Evolutionary conservation across 2,888 invertebrate species (phyloP).

Genomic region (Agrochola macilenta): DNA sequence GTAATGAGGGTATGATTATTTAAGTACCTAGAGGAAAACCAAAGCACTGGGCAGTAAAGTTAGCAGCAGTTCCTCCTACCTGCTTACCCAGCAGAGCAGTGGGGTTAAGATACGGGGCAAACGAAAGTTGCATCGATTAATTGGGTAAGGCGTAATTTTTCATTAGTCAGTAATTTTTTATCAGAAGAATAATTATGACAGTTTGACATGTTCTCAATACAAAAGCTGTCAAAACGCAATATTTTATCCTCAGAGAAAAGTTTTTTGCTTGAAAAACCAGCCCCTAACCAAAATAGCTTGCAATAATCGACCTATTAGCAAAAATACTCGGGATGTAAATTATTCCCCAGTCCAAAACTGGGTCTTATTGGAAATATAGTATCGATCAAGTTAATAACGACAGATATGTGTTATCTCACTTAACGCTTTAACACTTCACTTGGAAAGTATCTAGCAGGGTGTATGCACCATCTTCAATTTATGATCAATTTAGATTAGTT

Average conservation of each 20-base stretch:
- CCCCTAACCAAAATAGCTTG: background rate
- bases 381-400: conserved; percentile 19
- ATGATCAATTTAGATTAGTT: no score
- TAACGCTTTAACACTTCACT: background rate
- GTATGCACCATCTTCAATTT: background rate
- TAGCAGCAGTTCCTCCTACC: background rate
- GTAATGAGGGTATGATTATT: background rate
- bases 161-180: no score
- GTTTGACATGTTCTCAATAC: no score
- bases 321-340: background rate
- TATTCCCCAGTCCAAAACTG: conserved; percentile 7
- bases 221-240: no score
- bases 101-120: background rate
- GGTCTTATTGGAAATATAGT: conserved; percentile 29
- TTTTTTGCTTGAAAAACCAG: no score
- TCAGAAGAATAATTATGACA: no score
- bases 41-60: background rate
- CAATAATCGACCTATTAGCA: background rate
- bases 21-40: background rate
- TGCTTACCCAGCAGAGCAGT: background rate
- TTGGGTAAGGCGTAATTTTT: background rate
- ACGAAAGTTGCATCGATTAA: background rate
- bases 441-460: background rate
- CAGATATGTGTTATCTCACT: conserved; percentile 1
- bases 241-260: no score